Conservation (phyloP, 1,140 invertebrate species). For the Aphaenogaster ashmeadi region DNA sequence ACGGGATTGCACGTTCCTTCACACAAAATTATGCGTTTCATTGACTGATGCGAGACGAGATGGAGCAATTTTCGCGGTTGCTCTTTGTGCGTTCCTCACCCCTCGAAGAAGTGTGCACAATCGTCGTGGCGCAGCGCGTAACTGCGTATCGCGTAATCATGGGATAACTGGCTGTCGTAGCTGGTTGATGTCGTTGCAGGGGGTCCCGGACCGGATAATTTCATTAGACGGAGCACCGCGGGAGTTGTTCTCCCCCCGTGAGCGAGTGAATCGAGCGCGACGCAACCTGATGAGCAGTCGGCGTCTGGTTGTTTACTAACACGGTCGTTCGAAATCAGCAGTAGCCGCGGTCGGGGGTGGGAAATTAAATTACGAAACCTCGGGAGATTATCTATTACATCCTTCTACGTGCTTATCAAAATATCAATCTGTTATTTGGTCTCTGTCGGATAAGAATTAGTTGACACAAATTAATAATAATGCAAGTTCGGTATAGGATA, state of each 20-base stretch:
- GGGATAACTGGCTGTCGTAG: constrained; percentile 80
- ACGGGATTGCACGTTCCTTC: constrained; percentile 42
- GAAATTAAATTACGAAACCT: constrained; percentile 27
- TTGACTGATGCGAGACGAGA: constrained; percentile 38
- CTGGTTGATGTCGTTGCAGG: constrained; percentile 81
- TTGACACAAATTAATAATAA: background rate
- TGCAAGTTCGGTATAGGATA: background rate
- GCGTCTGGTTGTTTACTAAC: constrained; percentile 72
- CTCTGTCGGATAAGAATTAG: background rate
- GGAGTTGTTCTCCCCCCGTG: constrained; percentile 65
- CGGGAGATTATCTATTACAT: background rate
- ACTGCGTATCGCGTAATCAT: constrained; percentile 81
- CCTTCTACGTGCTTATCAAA: background rate
- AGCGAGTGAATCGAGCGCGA: constrained; percentile 71
- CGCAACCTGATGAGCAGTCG: constrained; percentile 66
- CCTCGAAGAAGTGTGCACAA: constrained; percentile 43
- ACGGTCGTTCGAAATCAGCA: constrained; percentile 38
- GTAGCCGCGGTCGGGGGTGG: background rate
- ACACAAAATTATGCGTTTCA: constrained; percentile 42
- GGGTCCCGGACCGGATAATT: constrained; percentile 85
- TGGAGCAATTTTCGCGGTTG: constrained; percentile 61
- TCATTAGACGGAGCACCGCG: constrained; percentile 81
- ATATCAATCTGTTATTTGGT: background rate
- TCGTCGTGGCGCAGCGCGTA: constrained; percentile 55
- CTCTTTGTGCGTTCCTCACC: constrained; percentile 53